Conservation (phyloP, 2,113 vertebrate species). For the Rallus limicola region DNA sequence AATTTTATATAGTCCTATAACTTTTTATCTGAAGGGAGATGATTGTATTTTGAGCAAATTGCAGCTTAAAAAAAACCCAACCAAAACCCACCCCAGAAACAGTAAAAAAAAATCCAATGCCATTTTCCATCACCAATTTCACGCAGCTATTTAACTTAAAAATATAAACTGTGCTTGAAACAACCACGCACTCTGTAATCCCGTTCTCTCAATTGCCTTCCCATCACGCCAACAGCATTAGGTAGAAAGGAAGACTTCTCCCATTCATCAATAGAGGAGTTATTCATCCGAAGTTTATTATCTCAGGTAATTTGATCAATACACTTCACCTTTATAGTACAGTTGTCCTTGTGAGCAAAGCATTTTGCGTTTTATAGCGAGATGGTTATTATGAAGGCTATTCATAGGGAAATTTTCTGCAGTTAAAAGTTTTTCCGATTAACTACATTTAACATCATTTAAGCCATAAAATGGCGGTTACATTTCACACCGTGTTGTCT, state of each 20-base stretch:
- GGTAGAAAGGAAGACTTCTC: conserved; percentile 31
- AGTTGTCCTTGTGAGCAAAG: conserved; percentile 71
- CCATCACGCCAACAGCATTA: neutral
- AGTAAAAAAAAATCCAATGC: conserved; percentile 10
- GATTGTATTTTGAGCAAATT: neutral
- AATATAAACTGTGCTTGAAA: conserved; percentile 12
- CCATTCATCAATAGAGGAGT: conserved; percentile 68
- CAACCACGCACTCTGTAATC: neutral
- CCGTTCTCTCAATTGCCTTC: neutral
- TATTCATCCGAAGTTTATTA: conserved; percentile 71
- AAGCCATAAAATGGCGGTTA: conserved; percentile 44
- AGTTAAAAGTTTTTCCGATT: conserved; percentile 74
- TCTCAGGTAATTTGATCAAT: conserved; percentile 73
- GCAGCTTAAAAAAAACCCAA: neutral
- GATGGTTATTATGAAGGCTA: conserved; percentile 68
- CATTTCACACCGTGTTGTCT: conserved; percentile 31
- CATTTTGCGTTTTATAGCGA: conserved; percentile 67
- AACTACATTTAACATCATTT: conserved; percentile 66
- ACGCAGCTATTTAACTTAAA: neutral
- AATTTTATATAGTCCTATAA: conserved; percentile 40
- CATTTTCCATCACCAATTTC: neutral
- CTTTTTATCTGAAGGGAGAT: conserved; percentile 36
- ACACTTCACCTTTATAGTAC: conserved; percentile 72
- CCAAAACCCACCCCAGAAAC: neutral
- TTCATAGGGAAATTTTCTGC: conserved; percentile 65